Evolutionary conservation across 2,797 vertebrate genomes (phyloP), one percentile per base, ranked within the genome.

Genomic region (Enoplosus armatus): DNA sequence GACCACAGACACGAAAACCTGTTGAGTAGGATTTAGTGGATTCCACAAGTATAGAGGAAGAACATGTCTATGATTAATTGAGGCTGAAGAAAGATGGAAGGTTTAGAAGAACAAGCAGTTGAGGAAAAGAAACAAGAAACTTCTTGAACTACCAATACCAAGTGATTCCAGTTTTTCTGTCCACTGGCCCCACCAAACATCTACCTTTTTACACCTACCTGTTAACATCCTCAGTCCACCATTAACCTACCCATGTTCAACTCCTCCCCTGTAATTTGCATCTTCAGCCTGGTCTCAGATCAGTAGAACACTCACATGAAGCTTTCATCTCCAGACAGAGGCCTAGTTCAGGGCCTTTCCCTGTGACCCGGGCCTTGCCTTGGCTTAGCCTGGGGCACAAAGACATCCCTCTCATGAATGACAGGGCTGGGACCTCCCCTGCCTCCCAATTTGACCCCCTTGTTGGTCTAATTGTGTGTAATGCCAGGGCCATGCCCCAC

Each of bases 391-490:
- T 50, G 45, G 15, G 84, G 86, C 85, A 86, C 77, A 87, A 86
- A 85, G 86, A 63, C 84, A 85, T 89, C 81, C 82, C 80, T 84
- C 88, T 88, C 76, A 68, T 84, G 83, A 91, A 87, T 83, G 89
- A 91, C 87, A 86, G 79, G 83, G 45, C 86, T 81, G 65, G 75
- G 84, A 90, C 86, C 93, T 87, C 83, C 87, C 78, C 71, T 83
- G 79, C 89, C 87, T 85, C 83, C 80, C 84, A 27, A 66, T 88
- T 93, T 94, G 91, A 94, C 91, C 93, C 84, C 77, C 90, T 90
- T 90, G 90, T 92, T 88, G 88, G 83, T 79, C 85, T 94, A 93
- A 95, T 93, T 94, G 91, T 93, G 80, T 93, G 87, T 92, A 93
- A 93, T 92, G 91, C 90, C 90, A 89, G 82, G 85, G 81, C 86